Conservation (phyloP, 2,888 invertebrate genomes). For the Pandemis corylana region DNA sequence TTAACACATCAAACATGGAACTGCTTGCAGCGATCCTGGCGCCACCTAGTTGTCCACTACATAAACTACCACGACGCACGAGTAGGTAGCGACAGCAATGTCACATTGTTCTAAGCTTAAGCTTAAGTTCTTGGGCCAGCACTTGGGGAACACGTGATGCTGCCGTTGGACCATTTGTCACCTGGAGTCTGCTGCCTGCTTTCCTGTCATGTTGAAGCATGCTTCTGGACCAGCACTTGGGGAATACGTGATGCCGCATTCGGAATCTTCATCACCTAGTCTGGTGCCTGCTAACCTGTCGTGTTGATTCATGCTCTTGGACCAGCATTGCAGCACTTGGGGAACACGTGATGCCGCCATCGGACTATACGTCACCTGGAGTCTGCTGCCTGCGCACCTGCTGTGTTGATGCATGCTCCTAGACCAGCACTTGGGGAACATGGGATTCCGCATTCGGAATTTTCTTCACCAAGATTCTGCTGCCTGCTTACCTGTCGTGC, state of each 20-base stretch:
- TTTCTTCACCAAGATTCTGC: conserved; percentile 72
- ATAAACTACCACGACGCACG: no score
- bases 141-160: conserved; percentile 89
- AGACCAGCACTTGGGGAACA: conserved; percentile 95
- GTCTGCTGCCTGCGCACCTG: conserved; percentile 62
- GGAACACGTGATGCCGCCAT: conserved; percentile 83
- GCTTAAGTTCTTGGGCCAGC: no score
- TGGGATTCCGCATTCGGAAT: conserved; percentile 56
- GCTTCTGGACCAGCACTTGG: conserved; percentile 90
- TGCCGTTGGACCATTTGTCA: conserved; percentile 42
- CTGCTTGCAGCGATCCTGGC: neutral
- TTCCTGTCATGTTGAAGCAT: conserved; percentile 81
- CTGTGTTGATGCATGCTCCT: conserved; percentile 74
- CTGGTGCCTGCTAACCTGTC: conserved; percentile 60
- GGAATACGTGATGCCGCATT: conserved; percentile 89
- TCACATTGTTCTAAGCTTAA: conserved; percentile 23
- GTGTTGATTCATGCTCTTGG: conserved; percentile 69
- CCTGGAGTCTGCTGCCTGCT: neutral
- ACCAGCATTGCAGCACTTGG: conserved; percentile 89
- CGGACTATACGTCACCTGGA: conserved; percentile 72
- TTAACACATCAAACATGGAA: neutral
- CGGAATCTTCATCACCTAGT: neutral
- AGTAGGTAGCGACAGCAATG: no score
- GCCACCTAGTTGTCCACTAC: no score
- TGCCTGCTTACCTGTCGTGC: conserved; percentile 75